These are phyloP conservation scores for Mareca penelope DNA, from an alignment of 2,797 vertebrate genomes.

Conservation along the genomic window DNA sequence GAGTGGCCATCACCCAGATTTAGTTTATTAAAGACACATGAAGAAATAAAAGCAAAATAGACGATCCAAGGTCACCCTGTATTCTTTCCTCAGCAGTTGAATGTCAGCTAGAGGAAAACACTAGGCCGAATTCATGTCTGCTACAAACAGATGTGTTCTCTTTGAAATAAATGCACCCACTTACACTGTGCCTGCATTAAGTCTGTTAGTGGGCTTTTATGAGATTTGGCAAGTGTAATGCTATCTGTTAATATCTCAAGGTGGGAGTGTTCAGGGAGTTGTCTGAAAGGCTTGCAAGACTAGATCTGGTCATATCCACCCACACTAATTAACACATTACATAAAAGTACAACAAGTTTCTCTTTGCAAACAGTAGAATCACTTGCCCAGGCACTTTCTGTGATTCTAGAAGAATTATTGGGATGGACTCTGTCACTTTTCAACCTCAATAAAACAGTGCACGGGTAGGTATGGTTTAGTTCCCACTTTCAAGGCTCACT, in stretches of 20 bases:
- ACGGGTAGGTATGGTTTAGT: not conserved
- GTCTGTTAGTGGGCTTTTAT: conserved; percentile 10
- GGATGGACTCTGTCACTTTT: not conserved
- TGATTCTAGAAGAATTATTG: conserved; percentile 11
- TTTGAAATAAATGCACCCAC: not conserved
- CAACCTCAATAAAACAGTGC: not conserved
- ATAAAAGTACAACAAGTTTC: conserved; percentile 55
- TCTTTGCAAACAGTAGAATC: conserved; percentile 43
- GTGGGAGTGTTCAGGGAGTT: conserved; percentile 62
- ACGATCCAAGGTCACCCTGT: not conserved
- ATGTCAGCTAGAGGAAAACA: not conserved
- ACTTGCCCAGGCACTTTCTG: conserved; percentile 47
- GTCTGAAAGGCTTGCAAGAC: conserved; percentile 59
- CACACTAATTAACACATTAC: conserved; percentile 67
- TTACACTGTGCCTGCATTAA: conserved; percentile 7
- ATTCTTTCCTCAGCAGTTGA: not conserved
- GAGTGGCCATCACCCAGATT: not conserved
- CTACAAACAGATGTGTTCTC: not conserved
- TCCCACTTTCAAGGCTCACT: not conserved
- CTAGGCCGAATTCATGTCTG: not conserved
- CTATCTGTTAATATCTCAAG: conserved; percentile 62
- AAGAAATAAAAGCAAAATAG: not conserved
- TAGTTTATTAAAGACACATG: not conserved
- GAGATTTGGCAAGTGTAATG: conserved; percentile 48
- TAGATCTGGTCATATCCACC: conserved; percentile 58